Percentiles rank a stretch among this genome's conserved stretches.
These are phyloP conservation scores for Ifrita kowaldi DNA, from an alignment of 2,113 vertebrate species.

Conservation along the genomic window DNA sequence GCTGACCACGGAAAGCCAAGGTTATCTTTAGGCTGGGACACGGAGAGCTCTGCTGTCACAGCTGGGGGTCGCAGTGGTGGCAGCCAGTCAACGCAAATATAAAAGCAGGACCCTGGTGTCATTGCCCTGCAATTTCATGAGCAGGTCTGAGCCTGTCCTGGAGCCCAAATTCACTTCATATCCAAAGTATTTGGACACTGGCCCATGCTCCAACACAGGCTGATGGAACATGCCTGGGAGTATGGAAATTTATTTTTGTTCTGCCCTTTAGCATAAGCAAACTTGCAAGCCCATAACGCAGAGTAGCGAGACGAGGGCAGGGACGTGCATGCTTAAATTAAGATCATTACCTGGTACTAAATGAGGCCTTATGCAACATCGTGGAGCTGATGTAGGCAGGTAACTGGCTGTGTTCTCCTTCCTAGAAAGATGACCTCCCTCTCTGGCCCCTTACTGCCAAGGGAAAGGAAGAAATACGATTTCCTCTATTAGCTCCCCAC, in stretches of 20 bases:
- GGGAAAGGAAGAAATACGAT: background rate
- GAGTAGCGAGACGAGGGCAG: background rate
- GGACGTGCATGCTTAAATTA: background rate
- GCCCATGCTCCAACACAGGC: background rate
- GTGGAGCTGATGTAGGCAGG: background rate
- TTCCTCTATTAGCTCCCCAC: background rate
- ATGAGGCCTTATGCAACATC: background rate
- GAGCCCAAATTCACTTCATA: slow-evolving; percentile 36
- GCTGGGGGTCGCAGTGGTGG: background rate
- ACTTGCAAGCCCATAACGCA: background rate
- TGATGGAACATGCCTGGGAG: slow-evolving; percentile 45
- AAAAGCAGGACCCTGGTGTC: slow-evolving; percentile 29
- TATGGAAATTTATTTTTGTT: slow-evolving; percentile 44
- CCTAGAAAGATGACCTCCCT: background rate
- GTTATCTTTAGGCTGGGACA: background rate
- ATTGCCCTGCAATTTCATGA: background rate
- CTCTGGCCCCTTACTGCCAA: background rate
- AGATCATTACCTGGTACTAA: background rate
- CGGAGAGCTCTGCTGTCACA: background rate
- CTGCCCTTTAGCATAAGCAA: slow-evolving; percentile 51
- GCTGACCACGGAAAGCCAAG: background rate
- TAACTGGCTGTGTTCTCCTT: background rate
- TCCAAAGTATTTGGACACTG: slow-evolving; percentile 13
- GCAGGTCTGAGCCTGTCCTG: slow-evolving; percentile 41
- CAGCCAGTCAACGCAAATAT: background rate